These are phyloP conservation scores for Cololabis saira DNA, from an alignment of 2,113 vertebrate species.

Conservation along the genomic window DNA sequence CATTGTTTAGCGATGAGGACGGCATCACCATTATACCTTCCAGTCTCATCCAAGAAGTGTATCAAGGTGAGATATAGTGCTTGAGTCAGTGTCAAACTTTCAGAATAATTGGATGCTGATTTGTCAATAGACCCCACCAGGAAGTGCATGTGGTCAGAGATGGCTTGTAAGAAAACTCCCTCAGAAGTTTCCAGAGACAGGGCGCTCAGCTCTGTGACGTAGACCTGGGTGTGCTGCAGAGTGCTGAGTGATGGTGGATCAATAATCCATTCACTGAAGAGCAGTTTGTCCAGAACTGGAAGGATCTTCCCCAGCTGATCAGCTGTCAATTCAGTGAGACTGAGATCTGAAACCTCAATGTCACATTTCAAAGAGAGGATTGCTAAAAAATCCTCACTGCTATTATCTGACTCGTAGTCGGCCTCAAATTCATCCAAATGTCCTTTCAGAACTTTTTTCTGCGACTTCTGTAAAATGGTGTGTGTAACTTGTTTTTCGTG, in stretches of 20 bases:
- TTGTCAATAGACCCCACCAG: constrained; percentile 4
- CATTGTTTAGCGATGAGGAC: constrained; percentile 28
- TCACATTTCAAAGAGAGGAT: constrained; percentile 21
- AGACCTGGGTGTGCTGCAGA: constrained; percentile 43
- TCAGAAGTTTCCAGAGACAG: constrained; percentile 16
- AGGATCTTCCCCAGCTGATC: constrained; percentile 20
- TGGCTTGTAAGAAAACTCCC: not conserved
- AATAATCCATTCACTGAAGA: constrained; percentile 33
- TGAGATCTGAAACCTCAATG: constrained; percentile 15
- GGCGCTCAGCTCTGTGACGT: constrained; percentile 32
- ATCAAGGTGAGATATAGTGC: constrained; percentile 31
- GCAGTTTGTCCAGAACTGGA: constrained; percentile 30
- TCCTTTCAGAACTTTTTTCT: not conserved
- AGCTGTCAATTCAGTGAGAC: constrained; percentile 6
- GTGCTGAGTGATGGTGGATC: constrained; percentile 18
- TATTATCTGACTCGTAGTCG: not conserved
- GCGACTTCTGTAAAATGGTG: not conserved
- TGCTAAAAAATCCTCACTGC: constrained; percentile 17
- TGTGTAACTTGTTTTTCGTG: not conserved
- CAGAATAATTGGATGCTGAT: constrained; percentile 9
- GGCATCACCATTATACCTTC: constrained; percentile 9
- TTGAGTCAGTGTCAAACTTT: constrained; percentile 20
- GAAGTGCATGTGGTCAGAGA: constrained; percentile 4
- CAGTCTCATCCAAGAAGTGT: not conserved
- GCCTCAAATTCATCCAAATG: constrained; percentile 20